Base-by-base conservation (phyloP, 2,797 vertebrate genomes). In the Florisuga fusca region DNA sequence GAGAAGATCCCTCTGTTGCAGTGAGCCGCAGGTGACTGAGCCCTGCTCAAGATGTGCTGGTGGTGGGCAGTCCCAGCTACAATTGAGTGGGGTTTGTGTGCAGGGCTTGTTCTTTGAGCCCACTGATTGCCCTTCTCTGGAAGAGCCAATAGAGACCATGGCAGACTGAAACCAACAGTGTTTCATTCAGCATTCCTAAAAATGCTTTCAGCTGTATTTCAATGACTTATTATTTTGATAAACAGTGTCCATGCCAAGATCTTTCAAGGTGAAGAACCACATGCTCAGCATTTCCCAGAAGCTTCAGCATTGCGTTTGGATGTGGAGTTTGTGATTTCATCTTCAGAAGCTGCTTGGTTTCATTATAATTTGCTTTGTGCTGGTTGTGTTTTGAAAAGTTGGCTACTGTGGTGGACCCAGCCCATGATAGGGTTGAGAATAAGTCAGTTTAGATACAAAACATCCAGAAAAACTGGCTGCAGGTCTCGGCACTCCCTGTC, bases 181-280 rank as follows among this genome's bases (percentile, higher is more conserved):
- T 51, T 76, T 73, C 82, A 25, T 82, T 92, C 87, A 93, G 2
- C 1, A 1, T 78, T 83, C 63, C 82, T 83, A 90, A 74, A 92
- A 87, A 79, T 82, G 6, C 62, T 81, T 85, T 51, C 58, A 69
- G 59, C 83, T 93, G 77, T 36, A 48, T 59, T 84, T 86, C 87
- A 79, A 4, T 69, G 34, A 50, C 19, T 27, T 82, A 62, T 64
- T 78, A 20, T 89, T 94, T 84, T 86, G 82, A 76, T 71, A 91
- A 92, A 74, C 77, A 93, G 59, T 31, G 6, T 15, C 4, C 55
- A 58, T 84, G 92, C 86, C 94, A 90, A 85, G 74, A 71, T 27
- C 57, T 96, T 77, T 78, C 50, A 85, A 95, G 89, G 85, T 95
- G 92, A 92, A 94, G 84, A 81, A 84, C 58, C 9, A 7, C 87